Conservation (phyloP, 2,113 vertebrate genomes). For the Callorhinus ursinus region DNA sequence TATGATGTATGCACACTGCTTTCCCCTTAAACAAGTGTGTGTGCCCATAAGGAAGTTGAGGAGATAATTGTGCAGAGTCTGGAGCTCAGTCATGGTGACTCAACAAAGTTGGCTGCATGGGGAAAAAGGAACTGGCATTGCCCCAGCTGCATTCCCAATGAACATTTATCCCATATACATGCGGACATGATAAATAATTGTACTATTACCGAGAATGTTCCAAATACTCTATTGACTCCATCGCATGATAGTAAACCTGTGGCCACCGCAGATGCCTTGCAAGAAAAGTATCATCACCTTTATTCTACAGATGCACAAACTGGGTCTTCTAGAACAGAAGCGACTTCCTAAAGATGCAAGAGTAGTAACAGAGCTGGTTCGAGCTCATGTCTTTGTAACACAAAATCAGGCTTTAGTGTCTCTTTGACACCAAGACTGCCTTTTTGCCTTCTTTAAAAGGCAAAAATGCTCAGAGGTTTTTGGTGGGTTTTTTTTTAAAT, state of each 20-base stretch:
- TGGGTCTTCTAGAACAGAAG: background rate
- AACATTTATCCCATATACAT: background rate
- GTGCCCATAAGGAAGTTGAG: accelerated
- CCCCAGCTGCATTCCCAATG: background rate
- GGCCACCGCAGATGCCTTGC: background rate
- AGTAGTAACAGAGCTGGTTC: background rate
- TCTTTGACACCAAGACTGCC: background rate
- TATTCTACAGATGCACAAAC: background rate
- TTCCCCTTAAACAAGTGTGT: accelerated
- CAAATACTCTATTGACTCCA: background rate
- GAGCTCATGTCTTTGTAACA: background rate
- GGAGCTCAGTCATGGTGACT: accelerated
- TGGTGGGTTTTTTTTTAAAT: background rate
- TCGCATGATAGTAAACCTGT: background rate
- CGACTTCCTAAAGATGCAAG: background rate
- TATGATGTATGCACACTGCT: background rate
- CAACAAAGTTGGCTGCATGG: background rate
- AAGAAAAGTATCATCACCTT: background rate
- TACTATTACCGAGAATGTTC: background rate
- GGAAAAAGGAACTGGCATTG: background rate
- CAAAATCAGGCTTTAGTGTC: background rate
- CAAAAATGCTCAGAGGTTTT: background rate
- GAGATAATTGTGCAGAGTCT: too few relatives aligned
- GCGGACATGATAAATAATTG: background rate
- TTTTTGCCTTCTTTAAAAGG: background rate